These are phyloP conservation scores for Oryzaephilus surinamensis DNA, from an alignment of 1,140 invertebrate species.

Conservation along the genomic window DNA sequence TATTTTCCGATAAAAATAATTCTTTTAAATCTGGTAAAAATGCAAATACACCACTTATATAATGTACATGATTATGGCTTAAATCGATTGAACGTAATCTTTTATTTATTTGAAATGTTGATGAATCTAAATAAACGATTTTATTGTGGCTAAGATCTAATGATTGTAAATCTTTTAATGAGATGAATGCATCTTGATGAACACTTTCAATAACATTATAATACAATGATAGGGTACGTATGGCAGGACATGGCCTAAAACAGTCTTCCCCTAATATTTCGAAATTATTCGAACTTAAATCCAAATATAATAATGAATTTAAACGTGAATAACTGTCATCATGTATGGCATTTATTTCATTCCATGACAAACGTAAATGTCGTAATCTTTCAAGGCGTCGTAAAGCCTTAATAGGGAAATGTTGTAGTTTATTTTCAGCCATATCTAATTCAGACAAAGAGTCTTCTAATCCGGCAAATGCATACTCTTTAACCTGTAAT, in stretches of 20 bases:
- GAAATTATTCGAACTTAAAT: conserved; percentile 80
- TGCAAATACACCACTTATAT: conserved; percentile 69
- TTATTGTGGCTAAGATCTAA: conserved; percentile 82
- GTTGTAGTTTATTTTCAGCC: conserved; percentile 72
- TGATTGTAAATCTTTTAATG: conserved; percentile 62
- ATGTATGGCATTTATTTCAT: conserved; percentile 62
- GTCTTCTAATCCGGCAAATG: conserved; percentile 72
- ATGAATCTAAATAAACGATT: conserved; percentile 59
- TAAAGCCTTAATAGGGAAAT: conserved; percentile 70
- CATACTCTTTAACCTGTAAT: conserved; percentile 74
- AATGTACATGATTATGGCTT: conserved; percentile 80
- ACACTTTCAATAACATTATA: conserved; percentile 72
- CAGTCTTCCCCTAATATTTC: conserved; percentile 60
- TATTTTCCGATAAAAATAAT: conserved; percentile 82
- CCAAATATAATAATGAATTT: conserved; percentile 61
- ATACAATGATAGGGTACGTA: conserved; percentile 71
- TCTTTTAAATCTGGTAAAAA: conserved; percentile 65
- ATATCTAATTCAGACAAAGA: conserved; percentile 72
- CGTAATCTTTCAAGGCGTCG: conserved; percentile 61
- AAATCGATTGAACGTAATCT: conserved; percentile 71
- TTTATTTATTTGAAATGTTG: conserved; percentile 62
- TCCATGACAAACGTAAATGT: conserved; percentile 70
- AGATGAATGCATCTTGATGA: conserved; percentile 64
- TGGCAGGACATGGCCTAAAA: conserved; percentile 65
- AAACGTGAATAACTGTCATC: conserved; percentile 61